A percentile compares a stretch with the other conserved stretches of the same genome.
Conservation (phyloP, 2,797 vertebrate genomes). For the Dipus sagitta region DNA sequence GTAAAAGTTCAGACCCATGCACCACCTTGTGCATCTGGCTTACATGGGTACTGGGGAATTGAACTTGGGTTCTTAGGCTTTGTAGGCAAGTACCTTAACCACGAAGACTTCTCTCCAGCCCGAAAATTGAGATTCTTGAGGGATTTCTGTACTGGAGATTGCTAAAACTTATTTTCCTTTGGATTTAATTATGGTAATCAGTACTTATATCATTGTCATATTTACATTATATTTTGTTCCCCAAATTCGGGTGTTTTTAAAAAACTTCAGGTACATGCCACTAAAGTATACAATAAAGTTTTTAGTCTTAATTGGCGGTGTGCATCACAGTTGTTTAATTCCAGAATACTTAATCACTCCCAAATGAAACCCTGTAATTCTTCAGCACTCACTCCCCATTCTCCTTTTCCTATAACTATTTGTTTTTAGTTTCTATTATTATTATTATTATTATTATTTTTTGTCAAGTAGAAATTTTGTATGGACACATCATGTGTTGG, state of each 20-base stretch:
- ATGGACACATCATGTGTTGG: too few relatives aligned
- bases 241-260: conserved; percentile 18
- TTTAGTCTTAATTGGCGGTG: conserved; percentile 40
- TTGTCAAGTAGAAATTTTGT: too few relatives aligned
- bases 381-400: neutral
- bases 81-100: too few relatives aligned
- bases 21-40: too few relatives aligned
- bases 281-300: neutral
- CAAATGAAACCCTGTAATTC: neutral
- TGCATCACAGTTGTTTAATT: neutral
- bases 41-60: too few relatives aligned
- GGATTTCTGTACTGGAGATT: neutral
- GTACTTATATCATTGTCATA: conserved; percentile 33
- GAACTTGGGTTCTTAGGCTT: too few relatives aligned
- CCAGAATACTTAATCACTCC: conserved; percentile 13
- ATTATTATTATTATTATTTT: too few relatives aligned
- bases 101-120: too few relatives aligned
- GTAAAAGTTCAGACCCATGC: too few relatives aligned
- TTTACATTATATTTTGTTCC: conserved; percentile 41
- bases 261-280: too few relatives aligned
- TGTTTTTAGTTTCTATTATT: neutral
- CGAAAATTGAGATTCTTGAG: neutral
- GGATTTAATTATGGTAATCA: neutral
- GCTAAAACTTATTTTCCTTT: conserved; percentile 57
- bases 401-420: neutral